Conservation (phyloP, 2,113 vertebrate genomes). For the Peromyscus maniculatus region DNA sequence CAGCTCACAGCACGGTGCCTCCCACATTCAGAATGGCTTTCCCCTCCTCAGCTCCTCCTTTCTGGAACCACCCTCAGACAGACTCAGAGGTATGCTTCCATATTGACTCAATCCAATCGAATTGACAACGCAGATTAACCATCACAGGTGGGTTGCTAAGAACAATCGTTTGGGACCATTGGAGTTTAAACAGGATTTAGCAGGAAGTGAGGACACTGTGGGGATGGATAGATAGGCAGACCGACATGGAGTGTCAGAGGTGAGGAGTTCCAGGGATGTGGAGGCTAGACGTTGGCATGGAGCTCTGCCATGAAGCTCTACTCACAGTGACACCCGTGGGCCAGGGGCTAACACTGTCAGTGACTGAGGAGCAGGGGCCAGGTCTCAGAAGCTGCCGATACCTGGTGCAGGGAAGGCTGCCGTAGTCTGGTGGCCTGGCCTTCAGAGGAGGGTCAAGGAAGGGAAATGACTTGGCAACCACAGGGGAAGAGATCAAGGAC, state of each 20-base stretch:
- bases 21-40: neutral
- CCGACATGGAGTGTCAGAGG: neutral
- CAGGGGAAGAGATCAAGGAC: neutral
- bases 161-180: neutral
- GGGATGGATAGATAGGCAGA: neutral
- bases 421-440: neutral
- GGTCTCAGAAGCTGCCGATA: neutral
- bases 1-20: neutral
- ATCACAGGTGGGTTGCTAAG: neutral
- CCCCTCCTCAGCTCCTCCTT: neutral
- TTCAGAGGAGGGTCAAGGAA: neutral
- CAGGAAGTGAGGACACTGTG: neutral
- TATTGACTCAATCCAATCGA: neutral
- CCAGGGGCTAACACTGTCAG: neutral
- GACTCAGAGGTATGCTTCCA: neutral
- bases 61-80: neutral
- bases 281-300: neutral
- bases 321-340: neutral
- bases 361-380: neutral
- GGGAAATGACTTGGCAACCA: neutral
- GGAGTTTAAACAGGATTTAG: neutral
- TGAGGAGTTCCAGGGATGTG: neutral
- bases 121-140: neutral
- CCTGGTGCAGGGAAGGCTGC: neutral
- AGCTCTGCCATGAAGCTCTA: neutral